phyloP scores from a whole-genome alignment of 2,888 invertebrate genomes.

The Microplitis deprimator region DNA sequence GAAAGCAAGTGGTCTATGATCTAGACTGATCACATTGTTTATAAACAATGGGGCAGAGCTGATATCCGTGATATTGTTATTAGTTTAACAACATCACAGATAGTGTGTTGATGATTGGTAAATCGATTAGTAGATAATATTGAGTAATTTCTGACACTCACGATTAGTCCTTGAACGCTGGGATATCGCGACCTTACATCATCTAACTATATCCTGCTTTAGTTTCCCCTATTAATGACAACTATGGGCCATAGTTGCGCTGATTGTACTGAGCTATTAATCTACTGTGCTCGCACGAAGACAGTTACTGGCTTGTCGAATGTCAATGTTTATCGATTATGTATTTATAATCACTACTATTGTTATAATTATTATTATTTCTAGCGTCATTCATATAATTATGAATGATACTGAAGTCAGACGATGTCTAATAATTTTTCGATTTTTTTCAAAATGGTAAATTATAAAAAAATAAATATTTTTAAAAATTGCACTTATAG shows the following conservation, averaged over 20 bases:
- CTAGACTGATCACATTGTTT: too few relatives aligned
- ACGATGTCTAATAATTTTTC: too few relatives aligned
- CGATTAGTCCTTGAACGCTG: constrained; percentile 9
- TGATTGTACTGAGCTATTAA: neutral
- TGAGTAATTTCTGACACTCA: constrained; percentile 2
- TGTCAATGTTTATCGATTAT: constrained; percentile 6
- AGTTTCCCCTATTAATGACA: neutral
- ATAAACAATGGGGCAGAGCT: too few relatives aligned
- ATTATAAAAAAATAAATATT: too few relatives aligned
- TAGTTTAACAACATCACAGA: neutral
- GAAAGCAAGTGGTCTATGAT: too few relatives aligned
- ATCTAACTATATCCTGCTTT: constrained; percentile 2
- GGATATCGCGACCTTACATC: constrained; percentile 15
- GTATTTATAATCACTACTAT: neutral
- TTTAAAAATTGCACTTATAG: too few relatives aligned
- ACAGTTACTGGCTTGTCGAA: neutral
- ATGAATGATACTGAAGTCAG: too few relatives aligned
- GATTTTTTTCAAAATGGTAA: too few relatives aligned
- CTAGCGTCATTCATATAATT: neutral
- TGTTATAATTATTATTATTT: neutral
- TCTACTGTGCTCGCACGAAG: neutral
- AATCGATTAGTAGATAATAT: constrained; percentile 3
- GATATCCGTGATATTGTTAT: neutral
- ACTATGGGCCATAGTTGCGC: neutral
- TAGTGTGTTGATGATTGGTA: neutral